phyloP scores from a whole-genome alignment of 2,113 vertebrate genomes.

The Eretmochelys imbricata region DNA sequence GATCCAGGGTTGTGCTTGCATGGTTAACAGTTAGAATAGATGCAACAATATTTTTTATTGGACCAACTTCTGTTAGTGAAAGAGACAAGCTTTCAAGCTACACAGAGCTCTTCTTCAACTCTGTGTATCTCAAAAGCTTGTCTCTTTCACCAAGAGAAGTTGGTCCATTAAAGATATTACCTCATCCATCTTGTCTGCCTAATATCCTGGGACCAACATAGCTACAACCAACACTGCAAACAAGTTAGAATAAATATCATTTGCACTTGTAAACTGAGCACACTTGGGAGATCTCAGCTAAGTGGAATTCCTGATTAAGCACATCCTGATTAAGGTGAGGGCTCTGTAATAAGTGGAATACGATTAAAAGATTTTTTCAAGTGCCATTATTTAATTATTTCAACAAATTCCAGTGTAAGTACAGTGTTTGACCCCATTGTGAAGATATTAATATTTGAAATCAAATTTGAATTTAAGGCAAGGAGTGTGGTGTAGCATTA shows the following conservation, averaged over 20 bases:
- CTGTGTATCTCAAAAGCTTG: background rate
- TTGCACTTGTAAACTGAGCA: background rate
- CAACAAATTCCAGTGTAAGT: fast-evolving
- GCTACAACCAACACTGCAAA: background rate
- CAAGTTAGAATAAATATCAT: background rate
- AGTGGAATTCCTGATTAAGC: background rate
- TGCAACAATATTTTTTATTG: background rate
- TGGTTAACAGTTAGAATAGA: background rate
- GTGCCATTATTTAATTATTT: background rate
- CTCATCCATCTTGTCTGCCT: background rate
- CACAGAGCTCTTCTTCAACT: background rate
- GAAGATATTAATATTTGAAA: background rate
- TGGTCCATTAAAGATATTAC: background rate
- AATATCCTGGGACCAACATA: background rate
- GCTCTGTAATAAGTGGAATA: background rate
- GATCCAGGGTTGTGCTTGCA: background rate
- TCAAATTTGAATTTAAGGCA: background rate
- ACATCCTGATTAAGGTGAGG: background rate
- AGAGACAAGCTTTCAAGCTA: background rate
- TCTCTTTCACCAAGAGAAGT: background rate
- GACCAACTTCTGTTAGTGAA: background rate
- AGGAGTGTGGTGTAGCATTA: background rate
- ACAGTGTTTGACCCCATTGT: background rate
- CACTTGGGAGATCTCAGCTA: background rate
- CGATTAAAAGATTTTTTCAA: background rate